Conservation (phyloP, 2,113 vertebrate genomes). For the Rhynchopsitta pachyrhyncha region DNA sequence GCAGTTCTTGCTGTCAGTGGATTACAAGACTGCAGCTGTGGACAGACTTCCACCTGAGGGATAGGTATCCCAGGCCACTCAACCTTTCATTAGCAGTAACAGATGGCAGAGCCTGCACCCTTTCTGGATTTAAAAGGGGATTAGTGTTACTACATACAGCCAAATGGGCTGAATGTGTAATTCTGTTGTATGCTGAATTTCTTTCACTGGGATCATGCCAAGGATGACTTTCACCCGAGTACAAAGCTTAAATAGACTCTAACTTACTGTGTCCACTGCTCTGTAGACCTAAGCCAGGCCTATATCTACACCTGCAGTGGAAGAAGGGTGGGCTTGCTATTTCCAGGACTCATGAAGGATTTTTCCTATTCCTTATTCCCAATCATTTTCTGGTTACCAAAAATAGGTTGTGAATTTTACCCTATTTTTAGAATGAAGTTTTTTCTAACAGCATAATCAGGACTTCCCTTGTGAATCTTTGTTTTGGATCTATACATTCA, state of each 20-base stretch:
- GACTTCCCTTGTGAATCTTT: background rate
- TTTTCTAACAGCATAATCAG: background rate
- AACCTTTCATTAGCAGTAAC: background rate
- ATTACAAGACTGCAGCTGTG: background rate
- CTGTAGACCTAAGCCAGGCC: background rate
- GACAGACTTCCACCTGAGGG: background rate
- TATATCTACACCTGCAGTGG: background rate
- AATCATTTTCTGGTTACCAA: background rate
- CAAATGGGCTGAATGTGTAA: background rate
- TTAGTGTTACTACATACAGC: background rate
- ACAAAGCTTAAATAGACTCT: background rate
- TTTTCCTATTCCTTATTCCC: background rate
- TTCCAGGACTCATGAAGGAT: background rate
- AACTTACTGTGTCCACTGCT: background rate
- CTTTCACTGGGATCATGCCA: background rate
- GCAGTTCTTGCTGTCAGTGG: background rate
- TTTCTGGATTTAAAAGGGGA: background rate
- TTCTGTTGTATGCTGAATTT: background rate
- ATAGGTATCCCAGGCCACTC: background rate
- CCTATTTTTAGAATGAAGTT: background rate
- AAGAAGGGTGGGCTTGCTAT: background rate
- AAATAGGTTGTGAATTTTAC: background rate
- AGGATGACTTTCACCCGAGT: background rate
- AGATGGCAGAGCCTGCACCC: background rate
- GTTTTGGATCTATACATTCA: background rate